Base-by-base conservation (phyloP, 2,888 invertebrate species). In the Drosophila neoperkinsi region DNA sequence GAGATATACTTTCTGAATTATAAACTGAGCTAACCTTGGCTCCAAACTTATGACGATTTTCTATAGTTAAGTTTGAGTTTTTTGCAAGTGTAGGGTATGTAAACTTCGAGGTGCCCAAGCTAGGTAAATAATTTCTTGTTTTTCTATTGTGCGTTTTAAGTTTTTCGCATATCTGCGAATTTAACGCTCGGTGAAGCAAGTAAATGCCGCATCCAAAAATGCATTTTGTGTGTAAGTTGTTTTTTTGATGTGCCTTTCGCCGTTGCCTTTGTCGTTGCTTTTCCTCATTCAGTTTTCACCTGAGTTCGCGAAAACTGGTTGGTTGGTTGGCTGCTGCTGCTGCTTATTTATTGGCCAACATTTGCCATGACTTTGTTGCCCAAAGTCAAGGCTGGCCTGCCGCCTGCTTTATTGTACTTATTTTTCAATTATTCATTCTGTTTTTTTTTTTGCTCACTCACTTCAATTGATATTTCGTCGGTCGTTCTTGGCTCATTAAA, bases 371-470 rank as follows among this genome's bases (percentile, higher is more conserved):
- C 56, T 73, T 56, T 66, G 58, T n/a, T 73, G 66, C 10, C 55
- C 84, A 89, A 90, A 90, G 90, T 90, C 90, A 91, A 91, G 91
- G 90, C 90, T 89, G 81, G 51, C 60, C 61, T 58, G 1, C 50
- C 52, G 5, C 58, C 28, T 41, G 51, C 49, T 36, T 56, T 56
- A 43, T 10, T 57, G 55, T 57, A 16, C n/a, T 56, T 41, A 21
- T 57, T 70, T 6, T 18, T 53, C 41, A 31, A 28, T 41, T 57
- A 31, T 57, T 70, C 3, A 16, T 55, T 49, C 6, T 36, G 33
- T 11, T 36, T 33, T 43, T 38, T 41, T 71, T 65, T 33, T 34
- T 25, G 33, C 34, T 60, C n/a, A 25, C 34, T 41, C 31, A 53
- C 46, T 69, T 76, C 65, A 74, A 74, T 81, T 78, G 79, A 74